Conservation (phyloP, 2,113 vertebrate species). For the Prietella phreatophila region DNA sequence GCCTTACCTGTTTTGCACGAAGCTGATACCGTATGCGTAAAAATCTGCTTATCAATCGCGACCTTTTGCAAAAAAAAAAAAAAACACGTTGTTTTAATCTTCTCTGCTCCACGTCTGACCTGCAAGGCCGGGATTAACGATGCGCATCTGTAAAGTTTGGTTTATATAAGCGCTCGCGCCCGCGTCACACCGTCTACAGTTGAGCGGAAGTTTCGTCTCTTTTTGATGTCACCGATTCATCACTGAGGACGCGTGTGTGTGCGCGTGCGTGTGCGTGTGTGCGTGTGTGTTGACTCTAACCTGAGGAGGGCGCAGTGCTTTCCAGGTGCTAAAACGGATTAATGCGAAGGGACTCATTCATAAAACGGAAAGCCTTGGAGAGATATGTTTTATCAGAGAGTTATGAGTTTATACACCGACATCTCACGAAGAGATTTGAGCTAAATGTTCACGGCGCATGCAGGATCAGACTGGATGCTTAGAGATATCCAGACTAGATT, state of each 20-base stretch:
- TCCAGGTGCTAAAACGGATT: slow-evolving; percentile 8
- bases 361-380: slow-evolving; percentile 3
- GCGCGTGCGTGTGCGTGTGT: background rate
- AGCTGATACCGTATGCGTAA: background rate
- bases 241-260: slow-evolving; percentile 37
- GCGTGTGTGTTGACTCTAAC: slow-evolving; percentile 5
- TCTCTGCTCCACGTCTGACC: slow-evolving; percentile 53
- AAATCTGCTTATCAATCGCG: background rate
- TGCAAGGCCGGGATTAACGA: slow-evolving; percentile 61
- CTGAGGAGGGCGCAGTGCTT: slow-evolving; percentile 48
- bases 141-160: slow-evolving; percentile 62
- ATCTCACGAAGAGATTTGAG: slow-evolving; percentile 23
- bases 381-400: slow-evolving; percentile 1
- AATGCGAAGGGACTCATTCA: slow-evolving; percentile 38
- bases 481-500: background rate
- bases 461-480: background rate
- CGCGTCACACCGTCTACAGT: slow-evolving; percentile 72
- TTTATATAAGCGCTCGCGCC: slow-evolving; percentile 70
- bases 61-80: background rate
- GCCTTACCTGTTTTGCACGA: slow-evolving; percentile 14
- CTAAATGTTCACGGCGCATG: background rate
- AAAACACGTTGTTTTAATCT: background rate
- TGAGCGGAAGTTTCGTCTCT: slow-evolving; percentile 62
- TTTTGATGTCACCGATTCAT: slow-evolving; percentile 71
- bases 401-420: slow-evolving; percentile 19